A percentile compares a stretch with the other conserved stretches of the same genome.
Evolutionary conservation across 2,888 invertebrate species (phyloP).

Genomic region (Sesia apiformis): DNA sequence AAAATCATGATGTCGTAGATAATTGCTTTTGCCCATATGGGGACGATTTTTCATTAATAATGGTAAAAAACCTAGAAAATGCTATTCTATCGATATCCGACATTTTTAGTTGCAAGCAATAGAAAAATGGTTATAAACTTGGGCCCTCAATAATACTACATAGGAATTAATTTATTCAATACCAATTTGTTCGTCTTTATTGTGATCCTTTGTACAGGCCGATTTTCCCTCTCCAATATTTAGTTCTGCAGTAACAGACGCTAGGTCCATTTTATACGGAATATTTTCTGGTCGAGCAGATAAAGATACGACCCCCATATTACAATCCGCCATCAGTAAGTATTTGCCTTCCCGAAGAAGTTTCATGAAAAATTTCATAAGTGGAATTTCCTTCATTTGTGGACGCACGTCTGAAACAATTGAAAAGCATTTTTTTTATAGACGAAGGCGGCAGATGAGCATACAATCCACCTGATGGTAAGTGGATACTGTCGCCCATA

Average conservation of each 20-base stretch:
- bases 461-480: too few relatives aligned
- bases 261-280: slow-evolving; percentile 29
- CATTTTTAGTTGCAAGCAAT: too few relatives aligned
- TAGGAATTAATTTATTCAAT: slow-evolving; percentile 11
- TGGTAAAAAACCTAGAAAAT: too few relatives aligned
- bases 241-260: slow-evolving; percentile 16
- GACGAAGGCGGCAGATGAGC: too few relatives aligned
- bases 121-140: too few relatives aligned
- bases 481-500: too few relatives aligned
- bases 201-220: slow-evolving; percentile 29
- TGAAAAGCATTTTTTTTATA: neutral
- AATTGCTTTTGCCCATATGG: too few relatives aligned
- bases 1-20: too few relatives aligned
- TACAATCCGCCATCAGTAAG: slow-evolving; percentile 45
- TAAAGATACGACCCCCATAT: slow-evolving; percentile 27
- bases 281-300: slow-evolving; percentile 10
- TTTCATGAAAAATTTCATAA: slow-evolving; percentile 44
- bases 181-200: slow-evolving; percentile 20
- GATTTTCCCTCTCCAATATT: slow-evolving; percentile 29
- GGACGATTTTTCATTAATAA: too few relatives aligned
- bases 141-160: too few relatives aligned
- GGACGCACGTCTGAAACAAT: slow-evolving; percentile 10
- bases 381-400: slow-evolving; percentile 22
- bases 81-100: too few relatives aligned
- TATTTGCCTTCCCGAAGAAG: slow-evolving; percentile 32